Base-by-base conservation (phyloP, 1,140 invertebrate genomes). In the Eulimnadia texana region DNA sequence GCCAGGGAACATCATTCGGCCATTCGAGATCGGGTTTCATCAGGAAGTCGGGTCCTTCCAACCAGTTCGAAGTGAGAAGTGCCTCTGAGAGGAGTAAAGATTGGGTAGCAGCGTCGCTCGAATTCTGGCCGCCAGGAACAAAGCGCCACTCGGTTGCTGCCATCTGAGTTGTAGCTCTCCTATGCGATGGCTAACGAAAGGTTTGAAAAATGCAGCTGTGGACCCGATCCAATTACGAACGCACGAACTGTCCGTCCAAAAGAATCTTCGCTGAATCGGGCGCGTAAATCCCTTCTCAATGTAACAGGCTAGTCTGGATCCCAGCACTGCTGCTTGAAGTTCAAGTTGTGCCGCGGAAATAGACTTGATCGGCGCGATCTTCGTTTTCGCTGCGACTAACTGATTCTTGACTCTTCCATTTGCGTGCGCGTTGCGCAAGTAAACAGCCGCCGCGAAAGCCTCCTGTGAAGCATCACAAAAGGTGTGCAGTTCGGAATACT, bases 401-500 rank as follows among this genome's bases (percentile, higher is more conserved):
- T 20, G 20, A 22, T 22, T 20, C 22, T 25, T 29, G n/a, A 61
- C 20, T 50, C 13, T n/a, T 6, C 59, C 50, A 19, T 50, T 20
- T 19, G 2, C 10, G 27, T 53, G 52, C 13, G 52, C 24, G 28
- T 22, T 52, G 28, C 63, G 42, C 2, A 62, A 1, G 33, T 66
- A 66, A 1, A 52, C 33, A 3, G 57, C 63, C 2, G 63, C 57
- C 1, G 51, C 60, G 50, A 59, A 64, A 9, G 63, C 63, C 25
- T 63, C 56, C 27, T 62, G 25, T 16, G 60, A 60, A 2, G 63
- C 53, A 27, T 64, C 65, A 22, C 56, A 16, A 23, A 66, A 64
- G 10, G 57, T 42, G 28, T 66, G 65, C 1, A 66, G 49, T 20
- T 66, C 49, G 2, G 50, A 50, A 2, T 22, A 53, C 27, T 25